A percentile compares a stretch with the other conserved stretches of the same genome.
These are phyloP conservation scores for Idaea straminata DNA, from an alignment of 2,888 invertebrate genomes.

Conservation along the genomic window DNA sequence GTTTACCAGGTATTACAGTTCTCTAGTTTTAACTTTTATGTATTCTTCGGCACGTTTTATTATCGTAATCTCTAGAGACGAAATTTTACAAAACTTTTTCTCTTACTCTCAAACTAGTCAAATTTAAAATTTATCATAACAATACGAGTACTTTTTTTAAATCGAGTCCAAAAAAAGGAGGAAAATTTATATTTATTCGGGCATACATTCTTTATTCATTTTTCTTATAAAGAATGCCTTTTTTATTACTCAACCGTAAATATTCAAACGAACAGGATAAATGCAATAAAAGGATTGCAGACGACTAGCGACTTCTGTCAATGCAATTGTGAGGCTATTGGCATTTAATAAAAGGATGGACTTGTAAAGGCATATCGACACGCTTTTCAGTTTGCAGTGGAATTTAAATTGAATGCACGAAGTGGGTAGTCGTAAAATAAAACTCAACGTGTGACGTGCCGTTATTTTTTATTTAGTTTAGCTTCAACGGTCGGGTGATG, in stretches of 20 bases:
- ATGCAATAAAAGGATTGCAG: no score
- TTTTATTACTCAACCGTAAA: no score
- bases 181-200: no score
- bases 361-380: conserved; percentile 47
- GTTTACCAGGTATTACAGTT: conserved; percentile 35
- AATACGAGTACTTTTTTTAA: no score
- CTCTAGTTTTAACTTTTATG: conserved; percentile 12
- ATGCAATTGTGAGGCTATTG: conserved; percentile 24
- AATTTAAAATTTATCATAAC: no score
- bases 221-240: no score
- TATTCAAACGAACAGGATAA: no score
- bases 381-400: conserved; percentile 40
- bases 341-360: conserved; percentile 51
- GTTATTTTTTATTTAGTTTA: conserved; percentile 37
- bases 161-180: no score
- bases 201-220: no score
- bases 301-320: no score
- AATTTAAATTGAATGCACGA: conserved; percentile 38
- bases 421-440: conserved; percentile 37
- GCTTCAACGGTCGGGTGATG: conserved; percentile 30
- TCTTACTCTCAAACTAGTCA: neutral
- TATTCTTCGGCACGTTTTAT: neutral
- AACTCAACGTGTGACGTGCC: conserved; percentile 26
- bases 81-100: neutral
- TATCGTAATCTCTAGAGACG: neutral